phyloP scores from a whole-genome alignment of 2,888 invertebrate species.

The Callyntrura sp. region DNA sequence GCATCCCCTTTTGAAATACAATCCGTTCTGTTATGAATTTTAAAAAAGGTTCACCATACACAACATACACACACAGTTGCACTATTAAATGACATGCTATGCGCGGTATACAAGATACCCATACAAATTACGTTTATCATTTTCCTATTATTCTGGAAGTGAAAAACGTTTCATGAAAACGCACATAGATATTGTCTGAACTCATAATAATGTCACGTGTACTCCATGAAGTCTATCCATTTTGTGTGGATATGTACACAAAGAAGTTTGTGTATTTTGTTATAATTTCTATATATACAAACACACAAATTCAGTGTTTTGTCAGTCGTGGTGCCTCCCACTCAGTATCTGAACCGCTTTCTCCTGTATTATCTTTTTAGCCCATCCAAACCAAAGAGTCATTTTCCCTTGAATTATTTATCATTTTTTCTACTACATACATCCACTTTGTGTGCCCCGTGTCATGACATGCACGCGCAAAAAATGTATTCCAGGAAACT shows the following conservation, averaged over 20 bases:
- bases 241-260: not conserved
- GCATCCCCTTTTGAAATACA: not conserved
- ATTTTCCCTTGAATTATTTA: slow-evolving; percentile 64
- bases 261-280: not conserved
- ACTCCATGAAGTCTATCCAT: not conserved
- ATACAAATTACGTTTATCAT: not conserved
- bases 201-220: not conserved
- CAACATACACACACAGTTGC: not conserved
- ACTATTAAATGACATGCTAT: too few relatives aligned
- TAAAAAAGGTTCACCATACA: not conserved
- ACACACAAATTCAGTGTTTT: not conserved
- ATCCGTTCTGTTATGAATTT: not conserved
- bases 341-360: not conserved
- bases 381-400: not conserved
- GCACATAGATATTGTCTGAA: not conserved
- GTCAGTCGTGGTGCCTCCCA: too few relatives aligned
- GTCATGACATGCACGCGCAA: slow-evolving; percentile 50
- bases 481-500: not conserved
- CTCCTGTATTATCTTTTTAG: slow-evolving; percentile 2
- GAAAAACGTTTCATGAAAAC: not conserved
- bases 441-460: slow-evolving; percentile 15
- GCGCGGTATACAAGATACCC: not conserved
- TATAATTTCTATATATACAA: not conserved
- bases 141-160: too few relatives aligned
- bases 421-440: slow-evolving; percentile 40